Conservation (phyloP, 2,113 vertebrate species). For the Apteryx owenii region DNA sequence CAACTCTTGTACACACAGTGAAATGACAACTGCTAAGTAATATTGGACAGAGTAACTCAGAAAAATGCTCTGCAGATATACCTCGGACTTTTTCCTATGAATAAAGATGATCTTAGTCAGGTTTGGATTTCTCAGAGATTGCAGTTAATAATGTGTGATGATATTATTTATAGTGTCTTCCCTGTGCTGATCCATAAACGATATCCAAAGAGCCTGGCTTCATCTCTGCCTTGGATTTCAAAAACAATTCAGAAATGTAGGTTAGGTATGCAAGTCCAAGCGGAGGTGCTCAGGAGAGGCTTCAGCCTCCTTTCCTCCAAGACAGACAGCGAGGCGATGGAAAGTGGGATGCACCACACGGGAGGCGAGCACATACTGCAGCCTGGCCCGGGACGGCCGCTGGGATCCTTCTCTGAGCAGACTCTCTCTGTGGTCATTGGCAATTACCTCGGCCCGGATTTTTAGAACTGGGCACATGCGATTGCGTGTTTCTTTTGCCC, state of each 20-base stretch:
- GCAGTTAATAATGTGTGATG: slow-evolving; percentile 13
- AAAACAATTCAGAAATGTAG: background rate
- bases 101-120: slow-evolving; percentile 33
- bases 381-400: fast-evolving
- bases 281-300: background rate
- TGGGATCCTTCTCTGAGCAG: background rate
- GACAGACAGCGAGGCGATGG: background rate
- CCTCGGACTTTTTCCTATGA: background rate
- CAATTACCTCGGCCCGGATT: background rate
- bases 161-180: background rate
- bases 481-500: background rate
- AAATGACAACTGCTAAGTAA: background rate
- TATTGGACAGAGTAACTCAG: background rate
- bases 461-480: background rate
- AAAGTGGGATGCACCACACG: background rate
- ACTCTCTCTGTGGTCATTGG: background rate
- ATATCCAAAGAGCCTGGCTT: background rate
- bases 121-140: slow-evolving; percentile 25
- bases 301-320: background rate
- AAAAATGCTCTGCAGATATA: slow-evolving; percentile 21
- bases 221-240: background rate
- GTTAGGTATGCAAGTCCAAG: background rate
- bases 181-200: background rate
- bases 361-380: background rate
- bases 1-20: background rate